Percentiles rank a stretch among this genome's conserved stretches.
Evolutionary conservation across 2,888 invertebrate genomes (phyloP).

Genomic region (Limnephilus auricula): DNA sequence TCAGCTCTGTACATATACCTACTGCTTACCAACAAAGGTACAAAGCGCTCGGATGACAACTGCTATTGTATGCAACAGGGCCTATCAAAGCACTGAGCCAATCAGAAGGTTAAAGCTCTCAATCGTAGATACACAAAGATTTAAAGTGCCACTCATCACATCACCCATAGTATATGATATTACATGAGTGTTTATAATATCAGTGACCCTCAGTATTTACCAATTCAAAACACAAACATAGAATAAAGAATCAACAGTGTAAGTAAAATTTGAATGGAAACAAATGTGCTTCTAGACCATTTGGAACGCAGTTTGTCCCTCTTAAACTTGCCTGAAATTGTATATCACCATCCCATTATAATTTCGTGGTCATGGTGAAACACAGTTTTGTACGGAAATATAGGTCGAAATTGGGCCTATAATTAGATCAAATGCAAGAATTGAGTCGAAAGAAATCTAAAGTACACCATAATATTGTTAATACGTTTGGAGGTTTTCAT

Average conservation of each 20-base stretch:
- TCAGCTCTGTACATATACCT: not conserved
- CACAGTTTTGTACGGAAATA: too few relatives aligned
- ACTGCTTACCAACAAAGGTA: not conserved
- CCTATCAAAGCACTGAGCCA: not conserved
- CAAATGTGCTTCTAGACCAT: too few relatives aligned
- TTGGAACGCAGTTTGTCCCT: too few relatives aligned
- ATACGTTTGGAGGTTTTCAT: not conserved
- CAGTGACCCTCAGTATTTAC: not conserved
- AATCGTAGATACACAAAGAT: not conserved
- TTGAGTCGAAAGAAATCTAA: not conserved
- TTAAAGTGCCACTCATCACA: not conserved
- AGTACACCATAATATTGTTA: not conserved
- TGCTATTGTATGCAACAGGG: not conserved
- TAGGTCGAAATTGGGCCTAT: too few relatives aligned
- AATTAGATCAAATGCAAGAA: not conserved
- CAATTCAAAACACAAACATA: not conserved
- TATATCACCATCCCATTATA: too few relatives aligned
- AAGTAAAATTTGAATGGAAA: too few relatives aligned
- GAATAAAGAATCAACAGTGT: too few relatives aligned
- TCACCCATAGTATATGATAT: not conserved
- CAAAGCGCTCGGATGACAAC: not conserved
- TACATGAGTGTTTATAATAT: not conserved
- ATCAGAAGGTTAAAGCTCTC: not conserved
- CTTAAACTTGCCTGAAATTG: too few relatives aligned
- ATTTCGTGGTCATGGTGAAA: too few relatives aligned